Percentiles rank a stretch among this genome's conserved stretches.
Conservation (phyloP, 2,797 vertebrate species). For the Channa striata region DNA sequence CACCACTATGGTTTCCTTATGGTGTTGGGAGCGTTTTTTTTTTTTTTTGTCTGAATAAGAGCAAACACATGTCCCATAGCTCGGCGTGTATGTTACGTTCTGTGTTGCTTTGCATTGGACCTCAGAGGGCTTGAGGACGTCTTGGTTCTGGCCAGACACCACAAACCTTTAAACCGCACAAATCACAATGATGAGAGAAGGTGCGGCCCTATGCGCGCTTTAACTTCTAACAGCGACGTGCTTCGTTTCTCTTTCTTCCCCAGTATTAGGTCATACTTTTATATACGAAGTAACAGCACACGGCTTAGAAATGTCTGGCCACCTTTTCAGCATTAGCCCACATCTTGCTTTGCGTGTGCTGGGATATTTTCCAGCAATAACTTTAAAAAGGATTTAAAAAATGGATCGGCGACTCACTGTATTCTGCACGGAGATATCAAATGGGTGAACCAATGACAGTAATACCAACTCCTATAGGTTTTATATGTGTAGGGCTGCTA, state of each 20-base stretch:
- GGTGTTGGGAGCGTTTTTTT: conserved; percentile 45
- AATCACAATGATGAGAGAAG: conserved; percentile 64
- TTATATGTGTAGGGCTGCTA: conserved; percentile 43
- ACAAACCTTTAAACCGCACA: conserved; percentile 59
- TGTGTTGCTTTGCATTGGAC: conserved; percentile 43
- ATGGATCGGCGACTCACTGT: not conserved
- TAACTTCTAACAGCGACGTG: conserved; percentile 23
- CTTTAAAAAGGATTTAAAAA: not conserved
- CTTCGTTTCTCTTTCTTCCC: conserved; percentile 17
- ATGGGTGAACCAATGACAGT: not conserved
- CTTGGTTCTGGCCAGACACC: conserved; percentile 55
- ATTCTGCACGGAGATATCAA: not conserved
- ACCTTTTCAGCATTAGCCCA: conserved; percentile 7
- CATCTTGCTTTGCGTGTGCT: not conserved
- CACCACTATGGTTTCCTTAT: conserved; percentile 75
- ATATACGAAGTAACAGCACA: conserved; percentile 16
- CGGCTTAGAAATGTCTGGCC: not conserved
- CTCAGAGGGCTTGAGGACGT: conserved; percentile 47
- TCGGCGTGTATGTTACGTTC: conserved; percentile 36
- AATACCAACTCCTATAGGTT: conserved; percentile 32
- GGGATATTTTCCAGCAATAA: conserved; percentile 1
- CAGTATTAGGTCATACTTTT: conserved; percentile 13
- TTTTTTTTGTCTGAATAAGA: conserved; percentile 50
- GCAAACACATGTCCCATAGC: conserved; percentile 67
- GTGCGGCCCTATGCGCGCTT: conserved; percentile 52